These are phyloP conservation scores for Punctoribates punctum DNA, from an alignment of 2,888 invertebrate genomes.

Conservation along the genomic window DNA sequence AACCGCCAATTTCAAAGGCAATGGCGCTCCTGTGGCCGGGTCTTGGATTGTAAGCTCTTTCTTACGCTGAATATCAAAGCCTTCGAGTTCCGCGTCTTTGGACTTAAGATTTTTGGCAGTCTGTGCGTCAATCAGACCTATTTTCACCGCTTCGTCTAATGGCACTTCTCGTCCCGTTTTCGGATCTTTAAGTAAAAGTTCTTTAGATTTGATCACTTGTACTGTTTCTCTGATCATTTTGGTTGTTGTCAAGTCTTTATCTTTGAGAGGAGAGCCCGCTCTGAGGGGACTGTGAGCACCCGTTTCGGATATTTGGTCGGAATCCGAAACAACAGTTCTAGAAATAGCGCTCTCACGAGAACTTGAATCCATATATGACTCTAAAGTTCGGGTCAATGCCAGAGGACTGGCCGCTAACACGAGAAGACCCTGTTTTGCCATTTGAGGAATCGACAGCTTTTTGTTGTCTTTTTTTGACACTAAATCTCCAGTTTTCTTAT, in stretches of 20 bases:
- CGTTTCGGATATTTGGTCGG: not conserved
- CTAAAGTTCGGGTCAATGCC: slow-evolving; percentile 14
- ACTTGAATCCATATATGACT: not conserved
- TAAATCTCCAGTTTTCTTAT: slow-evolving; percentile 62
- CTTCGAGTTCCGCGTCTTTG: slow-evolving; percentile 52
- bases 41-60: slow-evolving; percentile 57
- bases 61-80: slow-evolving; percentile 23
- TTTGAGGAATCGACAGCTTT: slow-evolving; percentile 61
- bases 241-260: not conserved
- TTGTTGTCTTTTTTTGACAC: slow-evolving; percentile 77
- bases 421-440: slow-evolving; percentile 59
- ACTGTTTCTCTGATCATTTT: slow-evolving; percentile 35
- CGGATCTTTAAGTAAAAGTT: slow-evolving; percentile 55
- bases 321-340: not conserved
- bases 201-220: slow-evolving; percentile 35
- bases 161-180: slow-evolving; percentile 66
- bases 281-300: not conserved
- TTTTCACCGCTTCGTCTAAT: slow-evolving; percentile 53
- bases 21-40: slow-evolving; percentile 72
- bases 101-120: slow-evolving; percentile 66
- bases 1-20: slow-evolving; percentile 75
- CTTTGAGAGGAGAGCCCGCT: not conserved
- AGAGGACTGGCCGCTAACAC: slow-evolving; percentile 34
- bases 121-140: slow-evolving; percentile 54
- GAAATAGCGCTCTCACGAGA: not conserved